phyloP scores from a whole-genome alignment of 1,140 invertebrate species.

The Araneus ventricosus region DNA sequence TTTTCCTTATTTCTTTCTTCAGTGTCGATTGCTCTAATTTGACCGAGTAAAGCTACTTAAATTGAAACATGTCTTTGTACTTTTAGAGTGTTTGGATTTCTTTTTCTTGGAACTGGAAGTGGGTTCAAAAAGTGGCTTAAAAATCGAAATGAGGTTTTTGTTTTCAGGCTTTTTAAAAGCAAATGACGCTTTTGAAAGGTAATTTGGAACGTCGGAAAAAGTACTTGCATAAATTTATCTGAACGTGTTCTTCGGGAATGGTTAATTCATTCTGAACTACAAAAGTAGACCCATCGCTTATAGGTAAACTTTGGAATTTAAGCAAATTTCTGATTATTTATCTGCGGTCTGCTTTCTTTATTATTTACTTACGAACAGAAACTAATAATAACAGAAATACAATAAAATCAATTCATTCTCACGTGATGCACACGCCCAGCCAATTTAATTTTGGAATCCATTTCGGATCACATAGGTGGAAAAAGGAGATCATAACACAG shows the following conservation, averaged over 20 bases:
- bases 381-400: too few relatives aligned
- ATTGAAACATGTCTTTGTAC: conserved; percentile 28
- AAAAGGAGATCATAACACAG: too few relatives aligned
- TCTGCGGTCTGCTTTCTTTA: too few relatives aligned
- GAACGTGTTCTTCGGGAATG: background rate
- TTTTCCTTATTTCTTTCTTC: background rate
- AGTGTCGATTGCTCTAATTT: conserved; percentile 13
- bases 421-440: too few relatives aligned
- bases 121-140: conserved; percentile 9
- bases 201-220: background rate
- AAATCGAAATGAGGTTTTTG: background rate
- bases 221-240: background rate
- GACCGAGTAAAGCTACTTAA: conserved; percentile 15
- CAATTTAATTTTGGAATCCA: too few relatives aligned
- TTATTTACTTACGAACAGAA: too few relatives aligned
- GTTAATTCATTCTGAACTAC: background rate
- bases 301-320: too few relatives aligned
- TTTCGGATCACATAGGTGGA: too few relatives aligned
- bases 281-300: too few relatives aligned
- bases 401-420: too few relatives aligned
- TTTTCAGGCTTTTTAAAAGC: background rate
- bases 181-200: background rate
- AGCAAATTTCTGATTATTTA: too few relatives aligned
- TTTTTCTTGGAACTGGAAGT: background rate
- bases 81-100: conserved; percentile 14